Evolutionary conservation across 1,140 invertebrate genomes (phyloP).

Genomic region (Calephelis virginiensis): DNA sequence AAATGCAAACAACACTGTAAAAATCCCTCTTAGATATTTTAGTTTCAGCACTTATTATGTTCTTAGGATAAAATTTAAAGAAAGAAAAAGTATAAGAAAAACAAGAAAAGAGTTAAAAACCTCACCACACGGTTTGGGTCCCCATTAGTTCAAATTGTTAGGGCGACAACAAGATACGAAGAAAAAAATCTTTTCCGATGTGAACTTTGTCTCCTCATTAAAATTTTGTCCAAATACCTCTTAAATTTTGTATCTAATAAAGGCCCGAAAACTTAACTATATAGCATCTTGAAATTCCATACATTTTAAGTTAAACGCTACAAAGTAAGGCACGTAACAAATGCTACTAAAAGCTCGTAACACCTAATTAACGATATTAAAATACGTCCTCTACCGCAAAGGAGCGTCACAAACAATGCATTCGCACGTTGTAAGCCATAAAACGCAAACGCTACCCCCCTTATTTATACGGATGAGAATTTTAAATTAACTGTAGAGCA

Average conservation of each 20-base stretch:
- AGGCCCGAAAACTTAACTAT: background rate
- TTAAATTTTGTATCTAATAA: background rate
- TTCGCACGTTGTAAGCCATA: conserved; percentile 73
- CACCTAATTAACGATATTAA: conserved; percentile 77
- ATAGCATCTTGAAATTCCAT: background rate
- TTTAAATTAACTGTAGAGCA: conserved; percentile 76
- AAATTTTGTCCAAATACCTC: too few relatives aligned
- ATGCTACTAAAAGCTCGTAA: conserved; percentile 49
- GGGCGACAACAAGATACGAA: too few relatives aligned
- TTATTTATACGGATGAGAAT: conserved; percentile 75
- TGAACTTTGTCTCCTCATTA: too few relatives aligned
- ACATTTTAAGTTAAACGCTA: conserved; percentile 26
- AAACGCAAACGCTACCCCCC: conserved; percentile 74
- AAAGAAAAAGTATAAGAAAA: too few relatives aligned
- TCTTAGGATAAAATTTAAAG: too few relatives aligned
- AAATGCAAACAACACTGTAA: too few relatives aligned
- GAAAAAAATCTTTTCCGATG: too few relatives aligned
- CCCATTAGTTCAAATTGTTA: too few relatives aligned
- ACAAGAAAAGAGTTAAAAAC: too few relatives aligned
- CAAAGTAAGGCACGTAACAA: conserved; percentile 37
- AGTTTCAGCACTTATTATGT: too few relatives aligned
- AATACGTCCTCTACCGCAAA: conserved; percentile 66
- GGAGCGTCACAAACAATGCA: conserved; percentile 61
- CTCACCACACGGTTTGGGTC: too few relatives aligned
- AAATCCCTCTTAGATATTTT: too few relatives aligned